A percentile compares a stretch with the other conserved stretches of the same genome.
Conservation (phyloP, 2,888 invertebrate species). For the Drosophila borborema region DNA sequence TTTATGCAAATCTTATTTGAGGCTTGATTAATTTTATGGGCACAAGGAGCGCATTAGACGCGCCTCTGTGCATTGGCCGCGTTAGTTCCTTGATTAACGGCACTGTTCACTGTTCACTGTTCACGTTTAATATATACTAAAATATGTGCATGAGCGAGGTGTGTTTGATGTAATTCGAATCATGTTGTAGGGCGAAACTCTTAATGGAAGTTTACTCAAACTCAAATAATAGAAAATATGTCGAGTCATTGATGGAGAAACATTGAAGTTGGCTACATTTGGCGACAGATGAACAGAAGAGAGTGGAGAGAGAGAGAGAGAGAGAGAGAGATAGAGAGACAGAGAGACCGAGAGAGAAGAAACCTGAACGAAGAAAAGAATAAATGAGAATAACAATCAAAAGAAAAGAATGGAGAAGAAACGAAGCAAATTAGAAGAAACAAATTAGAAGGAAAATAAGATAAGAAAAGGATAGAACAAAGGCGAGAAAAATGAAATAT, state of each 20-base stretch:
- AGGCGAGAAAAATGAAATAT: too few relatives aligned
- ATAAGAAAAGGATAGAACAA: too few relatives aligned
- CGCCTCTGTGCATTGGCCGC: conserved; percentile 62
- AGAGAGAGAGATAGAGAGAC: too few relatives aligned
- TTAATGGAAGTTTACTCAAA: background rate
- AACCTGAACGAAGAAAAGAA: too few relatives aligned
- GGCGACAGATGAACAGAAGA: too few relatives aligned
- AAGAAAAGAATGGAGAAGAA: too few relatives aligned
- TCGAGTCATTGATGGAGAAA: background rate
- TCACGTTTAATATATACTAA: conserved; percentile 36
- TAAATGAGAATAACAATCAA: too few relatives aligned
- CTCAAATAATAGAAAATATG: background rate
- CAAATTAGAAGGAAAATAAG: too few relatives aligned
- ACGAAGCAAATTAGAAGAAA: too few relatives aligned
- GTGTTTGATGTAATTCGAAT: background rate
- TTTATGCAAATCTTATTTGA: conserved; percentile 76
- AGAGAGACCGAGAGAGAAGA: too few relatives aligned
- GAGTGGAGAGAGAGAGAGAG: too few relatives aligned
- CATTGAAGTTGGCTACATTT: too few relatives aligned
- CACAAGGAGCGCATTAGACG: conserved; percentile 58
- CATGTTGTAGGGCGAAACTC: background rate
- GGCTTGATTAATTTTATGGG: conserved; percentile 75
- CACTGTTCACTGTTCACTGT: conserved; percentile 19
- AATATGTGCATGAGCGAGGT: conserved; percentile 46
- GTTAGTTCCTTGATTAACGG: conserved; percentile 42